Evolutionary conservation across 2,113 vertebrate genomes (phyloP), one percentile per base, ranked within the genome.

Genomic region (Protomyctophum bolini): DNA sequence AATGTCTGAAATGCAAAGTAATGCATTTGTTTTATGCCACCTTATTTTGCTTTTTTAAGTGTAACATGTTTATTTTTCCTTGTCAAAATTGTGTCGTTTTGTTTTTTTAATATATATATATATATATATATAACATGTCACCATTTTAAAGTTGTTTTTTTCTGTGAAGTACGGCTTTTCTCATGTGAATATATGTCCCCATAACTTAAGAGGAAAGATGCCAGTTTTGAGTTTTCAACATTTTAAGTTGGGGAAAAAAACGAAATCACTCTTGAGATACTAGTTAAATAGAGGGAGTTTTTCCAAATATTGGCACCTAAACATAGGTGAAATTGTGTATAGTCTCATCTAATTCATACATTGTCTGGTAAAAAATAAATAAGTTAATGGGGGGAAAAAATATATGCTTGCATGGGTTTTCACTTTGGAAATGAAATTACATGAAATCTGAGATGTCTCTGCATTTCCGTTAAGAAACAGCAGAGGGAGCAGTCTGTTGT

Each of bases 291-390:
- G 73, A 73, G 63, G 54, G 9, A 73, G 82, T 84, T 83, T 82
- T 28, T 70, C 80, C 49, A 70, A 80, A 86, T 70, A 83, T 85
- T 89, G 86, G 84, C 87, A 87, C 88, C 68, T 87, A 75, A 81
- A 73, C 76, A 72, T 75, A 76, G 83, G 77, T 77, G 79, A 77
- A 72, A 64, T 73, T 86, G 84, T 91, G 86, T 90, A 86, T 83
- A 85, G 81, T 87, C 81, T 89, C 81, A 87, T 79, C 76, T 88
- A 76, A 85, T 83, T 48, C 77, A 73, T 78, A 82, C 68, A 60
- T 78, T 83, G 76, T 86, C 65, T 59, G 80, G 75, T 76, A 88
- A 88, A 91, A 73, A 81, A 85, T 66, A 84, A 91, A 86, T 85
- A 88, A 87, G 75, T 83, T 75, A 84, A 87, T 79, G 62, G 72